Evolutionary conservation across 2,797 vertebrate species (phyloP).

Genomic region (Okamejei kenojei): DNA sequence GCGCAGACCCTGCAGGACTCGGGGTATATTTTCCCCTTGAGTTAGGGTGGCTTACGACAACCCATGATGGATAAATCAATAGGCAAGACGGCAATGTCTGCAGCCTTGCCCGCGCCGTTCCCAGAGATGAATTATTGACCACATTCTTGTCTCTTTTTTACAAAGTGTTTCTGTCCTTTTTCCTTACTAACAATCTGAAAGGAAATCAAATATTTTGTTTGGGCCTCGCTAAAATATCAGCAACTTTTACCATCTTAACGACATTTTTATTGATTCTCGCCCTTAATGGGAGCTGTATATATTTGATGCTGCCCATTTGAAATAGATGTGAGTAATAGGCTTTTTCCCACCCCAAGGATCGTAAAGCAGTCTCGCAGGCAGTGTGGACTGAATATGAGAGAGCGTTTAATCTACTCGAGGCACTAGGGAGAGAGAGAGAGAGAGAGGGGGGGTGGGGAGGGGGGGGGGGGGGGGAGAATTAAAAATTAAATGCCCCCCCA

Average conservation of each 20-base stretch:
- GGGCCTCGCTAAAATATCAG: constrained; percentile 87
- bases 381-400: constrained; percentile 69
- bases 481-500: constrained; percentile 29
- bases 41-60: constrained; percentile 69
- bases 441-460: constrained; percentile 48
- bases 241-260: constrained; percentile 87
- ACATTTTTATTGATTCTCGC: constrained; percentile 87
- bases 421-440: constrained; percentile 63
- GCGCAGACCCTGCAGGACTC: constrained; percentile 67
- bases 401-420: constrained; percentile 77
- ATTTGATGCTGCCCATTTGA: constrained; percentile 95
- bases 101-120: constrained; percentile 68
- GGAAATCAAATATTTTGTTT: constrained; percentile 97
- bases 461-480: constrained; percentile 17
- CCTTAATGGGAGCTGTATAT: constrained; percentile 89
- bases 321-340: constrained; percentile 95
- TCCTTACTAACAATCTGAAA: constrained; percentile 75
- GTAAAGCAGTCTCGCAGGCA: constrained; percentile 80
- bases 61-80: constrained; percentile 72
- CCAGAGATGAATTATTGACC: constrained; percentile 76
- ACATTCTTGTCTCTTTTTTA: constrained; percentile 63
- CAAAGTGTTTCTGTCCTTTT: constrained; percentile 64
- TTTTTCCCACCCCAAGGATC: constrained; percentile 71
- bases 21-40: constrained; percentile 67
- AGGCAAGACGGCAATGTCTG: constrained; percentile 67